Base-by-base conservation (phyloP, 2,113 vertebrate species). In the Stegastes partitus region DNA sequence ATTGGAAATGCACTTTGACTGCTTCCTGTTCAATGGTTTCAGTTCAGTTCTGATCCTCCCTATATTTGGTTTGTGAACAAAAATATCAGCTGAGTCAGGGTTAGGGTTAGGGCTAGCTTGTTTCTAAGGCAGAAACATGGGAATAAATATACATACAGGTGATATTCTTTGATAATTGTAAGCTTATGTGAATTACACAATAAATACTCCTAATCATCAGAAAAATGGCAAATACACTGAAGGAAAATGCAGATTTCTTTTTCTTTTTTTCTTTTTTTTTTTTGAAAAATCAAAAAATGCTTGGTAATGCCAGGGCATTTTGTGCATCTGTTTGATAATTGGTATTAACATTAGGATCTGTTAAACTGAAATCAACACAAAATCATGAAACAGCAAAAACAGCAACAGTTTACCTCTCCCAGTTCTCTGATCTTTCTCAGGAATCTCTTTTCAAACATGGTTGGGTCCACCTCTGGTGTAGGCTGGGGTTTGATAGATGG, bases 401-500 rank as follows among this genome's bases (percentile, higher is more conserved):
- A 76, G 4, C 45, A 49, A 34, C 8, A n/a, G 12, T 14, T 94
- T 83, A 97, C 98, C 97, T 99, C 96, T 74, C 98, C 98, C 81
- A 99, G 83, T 19, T 98, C 97, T 79, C 97, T 92, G 87, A 99
- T 95, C 71, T 91, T 94, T 87, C 91, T 97, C 69, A 99, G 71
- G 91, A 99, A 99, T 10, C 98, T 93, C 83, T 97, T 98, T 83
- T 99, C 97, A 86, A 98, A 99, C 70, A 98, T 87, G 0, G 97
- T 98, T 25, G 98, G 97, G 85, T 99, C 98, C 1, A 98, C 95
- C 74, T 96, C 96, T 0, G 94, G 83, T 3, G 91, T 83, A 0
- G 95, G 96, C 6, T 95, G 94, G 5, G 89, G 90, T 78, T 72
- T 82, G 76, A 95, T 91, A 11, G 84, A 89, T 45, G 94, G 93